Evolutionary conservation across 2,797 vertebrate genomes (phyloP).

Genomic region (Hoplostethus atlanticus): DNA sequence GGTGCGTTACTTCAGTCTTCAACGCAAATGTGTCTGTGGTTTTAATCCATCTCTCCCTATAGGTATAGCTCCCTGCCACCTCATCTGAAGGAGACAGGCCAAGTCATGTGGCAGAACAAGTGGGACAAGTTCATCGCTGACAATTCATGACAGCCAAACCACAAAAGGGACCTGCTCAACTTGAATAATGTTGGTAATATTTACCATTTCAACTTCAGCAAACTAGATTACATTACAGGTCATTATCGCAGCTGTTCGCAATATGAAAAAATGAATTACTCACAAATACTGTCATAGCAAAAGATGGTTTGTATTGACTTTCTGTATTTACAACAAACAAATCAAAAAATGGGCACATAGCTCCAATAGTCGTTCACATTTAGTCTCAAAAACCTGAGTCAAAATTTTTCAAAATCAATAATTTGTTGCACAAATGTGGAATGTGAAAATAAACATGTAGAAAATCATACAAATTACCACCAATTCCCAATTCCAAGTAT

Average conservation of each 20-base stretch:
- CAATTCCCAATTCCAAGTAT: too few relatives aligned
- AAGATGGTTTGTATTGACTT: not conserved
- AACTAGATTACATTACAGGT: not conserved
- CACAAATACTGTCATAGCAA: not conserved
- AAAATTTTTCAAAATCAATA: not conserved
- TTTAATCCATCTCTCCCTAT: slow-evolving; percentile 20
- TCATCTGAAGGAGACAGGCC: slow-evolving; percentile 79
- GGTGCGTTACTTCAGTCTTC: slow-evolving; percentile 8
- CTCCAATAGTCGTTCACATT: not conserved
- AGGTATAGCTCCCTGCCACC: slow-evolving; percentile 90
- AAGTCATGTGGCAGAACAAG: slow-evolving; percentile 85
- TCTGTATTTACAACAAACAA: not conserved
- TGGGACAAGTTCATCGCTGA: slow-evolving; percentile 89
- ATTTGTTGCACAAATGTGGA: too few relatives aligned
- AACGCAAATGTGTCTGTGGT: too few relatives aligned
- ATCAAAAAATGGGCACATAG: not conserved
- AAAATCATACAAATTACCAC: too few relatives aligned
- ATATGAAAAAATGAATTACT: not conserved
- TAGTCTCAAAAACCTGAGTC: not conserved
- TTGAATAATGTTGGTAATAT: slow-evolving; percentile 26
- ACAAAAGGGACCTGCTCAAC: slow-evolving; percentile 37
- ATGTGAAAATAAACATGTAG: not conserved
- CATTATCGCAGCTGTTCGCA: not conserved
- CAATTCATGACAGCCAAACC: slow-evolving; percentile 42
- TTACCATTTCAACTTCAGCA: not conserved